Percentiles rank a stretch among this genome's conserved stretches.
These are phyloP conservation scores for Xestia ashworthii DNA, from an alignment of 2,888 invertebrate genomes.

Conservation along the genomic window DNA sequence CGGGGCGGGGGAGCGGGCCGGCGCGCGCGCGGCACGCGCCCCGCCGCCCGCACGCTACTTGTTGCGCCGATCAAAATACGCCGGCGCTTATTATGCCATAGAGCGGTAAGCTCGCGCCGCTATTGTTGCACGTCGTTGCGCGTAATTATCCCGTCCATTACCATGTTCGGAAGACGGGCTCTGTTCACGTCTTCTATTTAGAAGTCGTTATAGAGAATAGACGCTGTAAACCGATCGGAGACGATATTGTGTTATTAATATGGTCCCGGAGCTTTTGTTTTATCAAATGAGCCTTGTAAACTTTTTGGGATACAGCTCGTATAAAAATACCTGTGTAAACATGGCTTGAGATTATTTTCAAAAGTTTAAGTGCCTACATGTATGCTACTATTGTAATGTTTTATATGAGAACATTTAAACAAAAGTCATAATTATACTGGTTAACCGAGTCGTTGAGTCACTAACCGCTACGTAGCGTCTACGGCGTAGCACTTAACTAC, in stretches of 20 bases:
- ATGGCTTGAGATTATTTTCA: constrained; percentile 31
- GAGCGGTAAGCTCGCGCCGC: constrained; percentile 87
- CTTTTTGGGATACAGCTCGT: constrained; percentile 69
- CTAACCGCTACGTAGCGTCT: constrained; percentile 50
- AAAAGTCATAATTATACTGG: not conserved
- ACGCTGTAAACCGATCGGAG: constrained; percentile 82
- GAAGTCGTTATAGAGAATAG: constrained; percentile 87
- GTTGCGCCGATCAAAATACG: constrained; percentile 88
- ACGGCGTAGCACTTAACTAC: constrained; percentile 55
- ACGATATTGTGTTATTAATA: constrained; percentile 84
- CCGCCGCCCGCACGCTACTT: constrained; percentile 81
- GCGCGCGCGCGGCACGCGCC: constrained; percentile 84
- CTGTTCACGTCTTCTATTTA: constrained; percentile 86
- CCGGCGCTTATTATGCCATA: constrained; percentile 89
- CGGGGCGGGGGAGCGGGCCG: constrained; percentile 82
- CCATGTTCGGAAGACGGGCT: constrained; percentile 88
- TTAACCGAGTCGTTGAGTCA: constrained; percentile 13
- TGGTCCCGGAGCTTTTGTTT: constrained; percentile 78
- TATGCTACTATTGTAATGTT: not conserved
- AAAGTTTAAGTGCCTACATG: constrained; percentile 21
- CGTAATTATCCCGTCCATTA: constrained; percentile 90
- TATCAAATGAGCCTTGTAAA: constrained; percentile 73
- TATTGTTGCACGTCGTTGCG: constrained; percentile 89
- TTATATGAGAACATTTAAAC: constrained; percentile 2
- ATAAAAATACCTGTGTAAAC: constrained; percentile 45